Percentiles rank a stretch among this genome's conserved stretches.
These are phyloP conservation scores for Scaptomyza parva DNA, from an alignment of 2,888 invertebrate species.

Conservation along the genomic window DNA sequence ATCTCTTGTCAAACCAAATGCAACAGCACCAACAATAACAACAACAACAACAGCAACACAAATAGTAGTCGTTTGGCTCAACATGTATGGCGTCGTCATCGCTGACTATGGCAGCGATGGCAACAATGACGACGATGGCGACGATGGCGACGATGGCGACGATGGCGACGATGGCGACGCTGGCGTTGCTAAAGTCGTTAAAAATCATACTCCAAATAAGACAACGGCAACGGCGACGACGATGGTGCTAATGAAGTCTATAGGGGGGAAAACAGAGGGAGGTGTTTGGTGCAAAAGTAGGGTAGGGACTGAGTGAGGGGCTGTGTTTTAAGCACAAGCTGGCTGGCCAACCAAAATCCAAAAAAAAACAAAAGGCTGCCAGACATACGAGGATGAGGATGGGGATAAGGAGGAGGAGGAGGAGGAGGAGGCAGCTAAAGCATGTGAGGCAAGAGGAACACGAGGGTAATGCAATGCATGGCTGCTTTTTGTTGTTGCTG, in stretches of 20 bases:
- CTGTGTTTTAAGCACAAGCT: conserved; percentile 56
- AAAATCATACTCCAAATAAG: conserved; percentile 54
- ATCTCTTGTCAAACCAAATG: conserved; percentile 24
- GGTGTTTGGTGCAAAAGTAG: not conserved
- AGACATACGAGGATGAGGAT: too few relatives aligned
- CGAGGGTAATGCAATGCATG: conserved; percentile 66
- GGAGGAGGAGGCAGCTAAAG: not conserved
- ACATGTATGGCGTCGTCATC: conserved; percentile 23
- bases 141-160: conserved; percentile 21
- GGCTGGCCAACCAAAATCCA: conserved; percentile 77
- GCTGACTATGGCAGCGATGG: conserved; percentile 26
- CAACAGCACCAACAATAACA: conserved; percentile 7
- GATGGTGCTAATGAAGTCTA: conserved; percentile 74
- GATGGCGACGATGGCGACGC: conserved; percentile 22
- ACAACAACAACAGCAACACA: too few relatives aligned
- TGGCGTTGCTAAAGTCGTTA: conserved; percentile 55
- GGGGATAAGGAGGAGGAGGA: too few relatives aligned
- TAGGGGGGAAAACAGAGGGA: conserved; percentile 3
- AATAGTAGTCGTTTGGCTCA: conserved; percentile 7
- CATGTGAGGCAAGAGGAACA: conserved; percentile 10
- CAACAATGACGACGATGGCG: conserved; percentile 27
- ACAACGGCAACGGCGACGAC: conserved; percentile 39
- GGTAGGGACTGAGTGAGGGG: too few relatives aligned
- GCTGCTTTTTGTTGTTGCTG: conserved; percentile 44
- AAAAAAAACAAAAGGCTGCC: conserved; percentile 73